A percentile compares a stretch with the other conserved stretches of the same genome.
These are phyloP conservation scores for Hydraecia micacea DNA, from an alignment of 2,888 invertebrate species.

Conservation along the genomic window DNA sequence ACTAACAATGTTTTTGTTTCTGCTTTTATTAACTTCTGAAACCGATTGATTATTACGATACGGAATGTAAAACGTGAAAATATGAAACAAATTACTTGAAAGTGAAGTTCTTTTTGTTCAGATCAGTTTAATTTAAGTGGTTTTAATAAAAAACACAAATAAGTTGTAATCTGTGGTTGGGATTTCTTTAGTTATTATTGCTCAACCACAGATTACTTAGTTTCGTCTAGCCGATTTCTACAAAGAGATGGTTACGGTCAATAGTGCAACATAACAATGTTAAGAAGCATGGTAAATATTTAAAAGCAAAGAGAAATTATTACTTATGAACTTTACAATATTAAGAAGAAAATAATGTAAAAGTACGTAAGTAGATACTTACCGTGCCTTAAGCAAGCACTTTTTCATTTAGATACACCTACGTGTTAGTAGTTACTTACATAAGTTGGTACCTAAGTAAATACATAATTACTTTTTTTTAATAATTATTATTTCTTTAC, in stretches of 20 bases:
- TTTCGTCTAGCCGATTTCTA: slow-evolving; percentile 48
- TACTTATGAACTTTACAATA: neutral
- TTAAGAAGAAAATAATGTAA: neutral
- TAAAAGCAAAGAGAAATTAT: slow-evolving; percentile 12
- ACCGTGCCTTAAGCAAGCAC: neutral
- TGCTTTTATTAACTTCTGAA: neutral
- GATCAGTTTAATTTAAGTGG: slow-evolving; percentile 11
- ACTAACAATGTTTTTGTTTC: slow-evolving; percentile 25
- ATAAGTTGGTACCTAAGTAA: neutral
- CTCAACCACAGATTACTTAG: slow-evolving; percentile 52
- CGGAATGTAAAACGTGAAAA: slow-evolving; percentile 6
- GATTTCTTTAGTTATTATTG: slow-evolving; percentile 47
- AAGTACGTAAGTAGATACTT: too few species aligned
- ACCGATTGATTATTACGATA: slow-evolving; percentile 2
- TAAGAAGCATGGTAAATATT: slow-evolving; percentile 14
- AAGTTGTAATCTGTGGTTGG: slow-evolving; percentile 38
- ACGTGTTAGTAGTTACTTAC: neutral
- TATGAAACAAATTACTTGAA: slow-evolving; percentile 11
- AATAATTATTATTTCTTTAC: too few species aligned
- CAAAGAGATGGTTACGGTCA: slow-evolving; percentile 3
- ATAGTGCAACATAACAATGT: neutral
- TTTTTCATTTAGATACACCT: neutral
- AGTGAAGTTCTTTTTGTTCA: slow-evolving; percentile 9
- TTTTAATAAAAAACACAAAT: slow-evolving; percentile 5
- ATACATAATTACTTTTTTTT: too few species aligned